Evolutionary conservation across 1,140 invertebrate species (phyloP), one percentile per base, ranked within the genome.

Genomic region (Bombus ignitus): DNA sequence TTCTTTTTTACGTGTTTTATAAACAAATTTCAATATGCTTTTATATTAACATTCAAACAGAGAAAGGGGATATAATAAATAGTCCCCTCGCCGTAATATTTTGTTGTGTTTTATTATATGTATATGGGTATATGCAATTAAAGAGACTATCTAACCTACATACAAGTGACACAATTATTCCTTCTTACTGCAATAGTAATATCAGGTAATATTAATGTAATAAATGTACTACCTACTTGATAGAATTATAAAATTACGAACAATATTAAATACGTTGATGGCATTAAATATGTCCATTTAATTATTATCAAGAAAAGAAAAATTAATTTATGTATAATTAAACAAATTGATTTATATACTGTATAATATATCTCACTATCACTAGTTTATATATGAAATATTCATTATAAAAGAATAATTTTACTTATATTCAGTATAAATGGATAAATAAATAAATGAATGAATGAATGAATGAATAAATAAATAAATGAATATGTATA

Each of bases 91-190:
- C 59, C 9, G 59, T n/a, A n/a, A 53, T 53, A 53, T 53, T 53
- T 53, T 62, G 12, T 25, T 62, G 59, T n/a, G 28, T n/a, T 62
- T 62, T 62, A 62, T 62, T 62, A 62, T 62, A 62, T 62, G 3
- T n/a, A n/a, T 28, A 10, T 62, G 4, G 5, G 28, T 4, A 62
- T 62, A n/a, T n/a, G 28, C 28, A 62, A 62, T 62, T 62, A 22
- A 22, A 53, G 59, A 66, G 65, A 53, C 72, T 84, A 72, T 10
- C 15, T 71, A 84, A 79, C 47, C 65, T 74, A 25, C 1, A 44
- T 74, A 25, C 6, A 44, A 53, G 18, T 35, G 2, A 42, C 28
- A 37, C 28, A 4, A 39, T 13, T 47, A 53, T 37, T 44, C 5
- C 18, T 53, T 47, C n/a, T 73, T 32, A 44, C 9, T 44, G 1